These are phyloP conservation scores for Numenius phaeopus DNA, from an alignment of 2,797 vertebrate genomes.

Conservation along the genomic window DNA sequence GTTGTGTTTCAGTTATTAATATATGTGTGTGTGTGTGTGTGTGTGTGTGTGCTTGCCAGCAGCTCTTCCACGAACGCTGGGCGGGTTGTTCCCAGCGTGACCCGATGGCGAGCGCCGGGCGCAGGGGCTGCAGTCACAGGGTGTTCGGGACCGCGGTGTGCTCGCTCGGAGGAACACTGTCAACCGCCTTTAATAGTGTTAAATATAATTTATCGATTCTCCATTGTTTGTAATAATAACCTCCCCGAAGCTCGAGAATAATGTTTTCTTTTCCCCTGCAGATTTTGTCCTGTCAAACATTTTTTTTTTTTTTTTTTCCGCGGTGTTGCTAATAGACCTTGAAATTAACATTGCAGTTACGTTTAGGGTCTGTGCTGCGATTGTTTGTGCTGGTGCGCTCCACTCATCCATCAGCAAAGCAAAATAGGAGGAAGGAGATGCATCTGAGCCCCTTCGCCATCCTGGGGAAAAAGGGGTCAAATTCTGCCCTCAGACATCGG, in stretches of 20 bases:
- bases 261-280: slow-evolving; percentile 69
- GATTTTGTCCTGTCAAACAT: slow-evolving; percentile 55
- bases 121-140: slow-evolving; percentile 34
- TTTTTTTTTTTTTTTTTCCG: not conserved
- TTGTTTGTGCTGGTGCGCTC: not conserved
- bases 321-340: slow-evolving; percentile 72
- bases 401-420: slow-evolving; percentile 41
- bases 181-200: slow-evolving; percentile 62
- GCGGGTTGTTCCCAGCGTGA: slow-evolving; percentile 46
- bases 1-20: slow-evolving; percentile 58
- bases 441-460: slow-evolving; percentile 30
- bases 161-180: slow-evolving; percentile 71
- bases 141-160: slow-evolving; percentile 55
- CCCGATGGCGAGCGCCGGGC: not conserved
- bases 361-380: not conserved
- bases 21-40: not conserved
- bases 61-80: slow-evolving; percentile 53
- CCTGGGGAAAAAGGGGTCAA: not conserved
- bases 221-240: slow-evolving; percentile 68
- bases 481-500: not conserved
- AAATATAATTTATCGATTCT: slow-evolving; percentile 73
- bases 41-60: slow-evolving; percentile 50
- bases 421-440: slow-evolving; percentile 37
- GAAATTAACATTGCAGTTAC: slow-evolving; percentile 71
- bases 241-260: slow-evolving; percentile 66